phyloP scores from a whole-genome alignment of 2,888 invertebrate genomes.

The Psylliodes chrysocephalus region DNA sequence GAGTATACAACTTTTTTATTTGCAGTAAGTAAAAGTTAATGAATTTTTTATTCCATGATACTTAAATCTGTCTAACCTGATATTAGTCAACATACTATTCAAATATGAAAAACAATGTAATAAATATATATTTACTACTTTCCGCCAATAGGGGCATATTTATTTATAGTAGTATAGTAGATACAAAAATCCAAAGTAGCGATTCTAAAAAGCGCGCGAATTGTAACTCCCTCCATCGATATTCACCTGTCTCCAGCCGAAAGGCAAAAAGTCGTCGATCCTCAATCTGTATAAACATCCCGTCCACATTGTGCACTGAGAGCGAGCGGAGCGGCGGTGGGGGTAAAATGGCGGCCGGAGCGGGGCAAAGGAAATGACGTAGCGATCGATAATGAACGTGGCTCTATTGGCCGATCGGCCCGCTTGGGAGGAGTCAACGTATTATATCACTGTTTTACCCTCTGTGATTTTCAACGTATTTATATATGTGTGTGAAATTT shows the following conservation, averaged over 20 bases:
- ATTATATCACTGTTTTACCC: conserved; percentile 58
- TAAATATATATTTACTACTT: too few relatives aligned
- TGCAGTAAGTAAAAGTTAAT: too few relatives aligned
- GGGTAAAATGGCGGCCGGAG: conserved; percentile 62
- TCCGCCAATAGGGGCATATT: too few relatives aligned
- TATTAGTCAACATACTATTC: too few relatives aligned
- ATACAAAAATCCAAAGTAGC: too few relatives aligned
- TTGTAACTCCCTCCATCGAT: conserved; percentile 44
- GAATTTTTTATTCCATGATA: too few relatives aligned
- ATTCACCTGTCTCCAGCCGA: conserved; percentile 47
- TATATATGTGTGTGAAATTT: not conserved
- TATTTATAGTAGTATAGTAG: too few relatives aligned
- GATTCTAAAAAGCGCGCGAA: conserved; percentile 29
- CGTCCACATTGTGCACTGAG: conserved; percentile 52
- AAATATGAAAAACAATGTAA: too few relatives aligned
- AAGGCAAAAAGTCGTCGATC: conserved; percentile 47
- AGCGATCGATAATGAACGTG: conserved; percentile 63
- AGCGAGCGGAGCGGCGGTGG: conserved; percentile 50
- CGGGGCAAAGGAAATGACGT: conserved; percentile 63
- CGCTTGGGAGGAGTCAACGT: conserved; percentile 54
- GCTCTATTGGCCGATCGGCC: conserved; percentile 61
- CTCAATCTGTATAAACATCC: conserved; percentile 54
- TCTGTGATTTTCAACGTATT: conserved; percentile 56
- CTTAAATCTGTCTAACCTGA: too few relatives aligned
- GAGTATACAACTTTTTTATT: too few relatives aligned